Conservation (phyloP, 2,113 vertebrate genomes). For the Ceyx cyanopectus region DNA sequence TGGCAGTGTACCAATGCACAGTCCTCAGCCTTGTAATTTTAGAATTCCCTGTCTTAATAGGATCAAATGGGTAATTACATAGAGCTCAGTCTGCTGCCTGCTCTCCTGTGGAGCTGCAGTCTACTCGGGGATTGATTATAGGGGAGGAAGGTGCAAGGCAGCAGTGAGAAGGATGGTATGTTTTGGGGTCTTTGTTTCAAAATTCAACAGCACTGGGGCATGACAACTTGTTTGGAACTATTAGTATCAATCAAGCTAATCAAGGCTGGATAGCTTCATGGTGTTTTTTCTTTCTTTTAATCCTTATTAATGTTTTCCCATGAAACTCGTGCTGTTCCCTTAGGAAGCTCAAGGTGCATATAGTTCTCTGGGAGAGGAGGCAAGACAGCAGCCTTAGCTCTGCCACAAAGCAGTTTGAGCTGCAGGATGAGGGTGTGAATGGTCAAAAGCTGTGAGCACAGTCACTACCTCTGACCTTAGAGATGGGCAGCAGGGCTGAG, state of each 20-base stretch:
- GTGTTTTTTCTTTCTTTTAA: not conserved
- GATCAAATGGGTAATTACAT: constrained; percentile 68
- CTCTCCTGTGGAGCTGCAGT: not conserved
- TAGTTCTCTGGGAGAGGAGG: not conserved
- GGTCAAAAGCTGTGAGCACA: accelerated
- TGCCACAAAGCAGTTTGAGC: not conserved
- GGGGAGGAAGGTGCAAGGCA: not conserved
- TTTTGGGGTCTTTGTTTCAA: constrained; percentile 30
- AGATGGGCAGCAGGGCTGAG: not conserved
- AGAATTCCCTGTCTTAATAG: constrained; percentile 55
- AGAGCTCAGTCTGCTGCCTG: constrained; percentile 18
- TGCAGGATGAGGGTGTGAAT: accelerated
- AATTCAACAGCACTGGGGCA: not conserved
- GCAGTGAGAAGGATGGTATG: not conserved
- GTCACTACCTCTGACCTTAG: not conserved
- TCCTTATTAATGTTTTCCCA: not conserved
- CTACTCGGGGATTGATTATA: constrained; percentile 25
- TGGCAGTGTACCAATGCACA: not conserved
- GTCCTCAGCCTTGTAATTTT: constrained; percentile 53
- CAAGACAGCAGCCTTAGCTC: not conserved
- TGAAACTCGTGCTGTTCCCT: not conserved
- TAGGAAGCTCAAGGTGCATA: not conserved
- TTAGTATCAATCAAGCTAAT: not conserved
- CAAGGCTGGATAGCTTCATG: not conserved
- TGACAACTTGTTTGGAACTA: not conserved